Evolutionary conservation across 2,888 invertebrate species (phyloP).

Genomic region (Aspidapion aeneum): DNA sequence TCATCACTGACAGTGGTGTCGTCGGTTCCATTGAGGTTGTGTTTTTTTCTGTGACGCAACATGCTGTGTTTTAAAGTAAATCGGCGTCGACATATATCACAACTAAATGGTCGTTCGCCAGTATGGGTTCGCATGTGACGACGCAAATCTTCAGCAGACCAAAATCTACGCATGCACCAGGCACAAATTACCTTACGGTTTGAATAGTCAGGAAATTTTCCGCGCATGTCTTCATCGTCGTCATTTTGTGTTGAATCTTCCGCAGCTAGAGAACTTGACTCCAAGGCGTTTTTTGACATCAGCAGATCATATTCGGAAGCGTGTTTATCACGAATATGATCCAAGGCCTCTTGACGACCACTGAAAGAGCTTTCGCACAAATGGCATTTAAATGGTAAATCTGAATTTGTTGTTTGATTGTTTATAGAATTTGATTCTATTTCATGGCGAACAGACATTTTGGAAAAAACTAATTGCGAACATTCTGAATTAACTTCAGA

Average conservation of each 20-base stretch:
- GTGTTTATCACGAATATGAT: constrained; percentile 76
- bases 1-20: constrained; percentile 50
- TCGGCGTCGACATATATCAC: constrained; percentile 81
- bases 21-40: constrained; percentile 53
- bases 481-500: constrained; percentile 34
- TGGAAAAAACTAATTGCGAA: constrained; percentile 39
- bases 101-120: constrained; percentile 88
- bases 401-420: constrained; percentile 50
- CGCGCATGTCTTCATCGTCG: constrained; percentile 67
- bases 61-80: constrained; percentile 94
- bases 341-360: constrained; percentile 74
- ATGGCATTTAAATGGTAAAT: constrained; percentile 87
- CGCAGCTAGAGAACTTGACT: constrained; percentile 54
- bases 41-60: constrained; percentile 90
- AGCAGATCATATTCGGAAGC: constrained; percentile 74
- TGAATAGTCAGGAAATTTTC: constrained; percentile 82
- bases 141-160: constrained; percentile 91
- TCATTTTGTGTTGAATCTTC: constrained; percentile 46
- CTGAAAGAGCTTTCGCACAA: constrained; percentile 85
- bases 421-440: constrained; percentile 26
- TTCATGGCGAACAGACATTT: constrained; percentile 37
- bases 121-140: constrained; percentile 94
- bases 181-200: constrained; percentile 88
- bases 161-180: constrained; percentile 89
- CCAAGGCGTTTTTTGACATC: constrained; percentile 77